Conservation (phyloP, 2,888 invertebrate genomes). For the Panorpa germanica region DNA sequence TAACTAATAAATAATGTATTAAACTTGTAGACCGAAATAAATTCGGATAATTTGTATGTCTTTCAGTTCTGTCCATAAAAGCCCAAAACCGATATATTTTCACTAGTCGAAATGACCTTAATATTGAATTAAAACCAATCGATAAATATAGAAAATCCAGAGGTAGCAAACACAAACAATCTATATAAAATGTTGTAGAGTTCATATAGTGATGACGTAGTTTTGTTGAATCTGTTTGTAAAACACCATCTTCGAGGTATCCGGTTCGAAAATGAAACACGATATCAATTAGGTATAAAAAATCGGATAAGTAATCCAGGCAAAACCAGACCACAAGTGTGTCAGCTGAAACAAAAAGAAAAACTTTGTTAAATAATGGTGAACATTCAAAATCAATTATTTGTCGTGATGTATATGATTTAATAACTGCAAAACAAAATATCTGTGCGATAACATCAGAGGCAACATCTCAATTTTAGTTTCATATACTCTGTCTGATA, state of each 20-base stretch:
- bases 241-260: slow-evolving; percentile 91
- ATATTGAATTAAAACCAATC: slow-evolving; percentile 90
- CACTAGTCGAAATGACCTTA: slow-evolving; percentile 87
- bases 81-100: slow-evolving; percentile 98
- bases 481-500: too few relatives aligned
- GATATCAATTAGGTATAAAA: slow-evolving; percentile 90
- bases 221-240: slow-evolving; percentile 89
- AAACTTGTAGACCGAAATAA: slow-evolving; percentile 81
- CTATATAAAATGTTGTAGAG: slow-evolving; percentile 92
- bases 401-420: too few relatives aligned
- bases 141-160: slow-evolving; percentile 96
- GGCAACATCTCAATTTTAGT: too few relatives aligned
- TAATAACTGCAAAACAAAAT: too few relatives aligned
- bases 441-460: too few relatives aligned
- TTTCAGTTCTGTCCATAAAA: slow-evolving; percentile 94
- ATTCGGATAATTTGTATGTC: slow-evolving; percentile 98
- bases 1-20: slow-evolving; percentile 91
- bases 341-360: slow-evolving; percentile 39
- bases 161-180: slow-evolving; percentile 93
- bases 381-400: slow-evolving; percentile 10
- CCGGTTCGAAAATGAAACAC: slow-evolving; percentile 95
- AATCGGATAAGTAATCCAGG: slow-evolving; percentile 91
- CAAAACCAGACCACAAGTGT: slow-evolving; percentile 91
- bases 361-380: slow-evolving; percentile 9
- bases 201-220: slow-evolving; percentile 95